Conservation (phyloP, 2,113 vertebrate species). For the Lipotes vexillifer region DNA sequence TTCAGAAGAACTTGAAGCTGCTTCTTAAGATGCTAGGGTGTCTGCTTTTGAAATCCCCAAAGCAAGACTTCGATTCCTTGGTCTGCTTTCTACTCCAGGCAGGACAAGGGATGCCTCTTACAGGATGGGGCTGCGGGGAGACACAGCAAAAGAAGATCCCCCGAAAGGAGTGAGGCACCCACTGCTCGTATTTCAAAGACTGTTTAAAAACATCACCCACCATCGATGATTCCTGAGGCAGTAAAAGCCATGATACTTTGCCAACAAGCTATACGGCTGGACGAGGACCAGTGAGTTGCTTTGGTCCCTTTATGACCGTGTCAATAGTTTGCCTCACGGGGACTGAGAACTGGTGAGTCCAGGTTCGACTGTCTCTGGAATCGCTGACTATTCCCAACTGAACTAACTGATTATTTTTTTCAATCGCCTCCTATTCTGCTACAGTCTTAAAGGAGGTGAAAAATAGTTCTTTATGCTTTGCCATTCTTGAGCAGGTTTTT, state of each 20-base stretch:
- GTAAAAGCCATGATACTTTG: rapidly evolving
- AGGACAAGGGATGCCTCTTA: neutral
- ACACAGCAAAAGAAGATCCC: neutral
- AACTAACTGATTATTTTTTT: neutral
- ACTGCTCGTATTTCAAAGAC: neutral
- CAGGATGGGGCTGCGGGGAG: neutral
- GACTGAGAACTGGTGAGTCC: rapidly evolving
- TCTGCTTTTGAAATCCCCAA: neutral
- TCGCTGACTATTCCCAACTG: neutral
- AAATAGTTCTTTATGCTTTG: conserved; percentile 60
- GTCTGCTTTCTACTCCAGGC: neutral
- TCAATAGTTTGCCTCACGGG: neutral
- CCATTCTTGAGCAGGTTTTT: conserved; percentile 68
- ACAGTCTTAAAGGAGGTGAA: conserved; percentile 7
- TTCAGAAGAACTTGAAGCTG: neutral
- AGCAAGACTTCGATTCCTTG: neutral
- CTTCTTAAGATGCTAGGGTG: neutral
- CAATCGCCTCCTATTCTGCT: neutral
- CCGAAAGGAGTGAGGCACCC: too few species aligned
- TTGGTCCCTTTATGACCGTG: neutral
- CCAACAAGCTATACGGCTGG: rapidly evolving
- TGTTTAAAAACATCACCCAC: neutral
- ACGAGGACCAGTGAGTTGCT: neutral
- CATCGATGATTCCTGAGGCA: neutral
- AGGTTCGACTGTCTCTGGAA: neutral